A percentile compares a stretch with the other conserved stretches of the same genome.
These are phyloP conservation scores for Momotus momota DNA, from an alignment of 2,797 vertebrate species.

Conservation along the genomic window DNA sequence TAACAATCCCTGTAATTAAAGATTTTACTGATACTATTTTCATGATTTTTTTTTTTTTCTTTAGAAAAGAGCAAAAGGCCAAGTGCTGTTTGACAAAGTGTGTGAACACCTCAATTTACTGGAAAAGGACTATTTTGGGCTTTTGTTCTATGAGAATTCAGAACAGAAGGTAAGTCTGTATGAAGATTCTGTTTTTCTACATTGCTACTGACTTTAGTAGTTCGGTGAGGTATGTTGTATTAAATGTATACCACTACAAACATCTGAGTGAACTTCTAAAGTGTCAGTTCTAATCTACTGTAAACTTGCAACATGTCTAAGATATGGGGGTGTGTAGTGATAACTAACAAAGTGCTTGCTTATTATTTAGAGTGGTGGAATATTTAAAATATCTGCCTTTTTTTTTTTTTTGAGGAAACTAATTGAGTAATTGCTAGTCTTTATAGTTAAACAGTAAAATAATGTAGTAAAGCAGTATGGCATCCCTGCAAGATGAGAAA, in stretches of 20 bases:
- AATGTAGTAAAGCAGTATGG: not conserved
- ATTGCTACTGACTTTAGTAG: not conserved
- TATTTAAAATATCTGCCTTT: not conserved
- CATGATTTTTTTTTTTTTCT: not conserved
- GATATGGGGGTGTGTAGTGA: not conserved
- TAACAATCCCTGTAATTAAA: not conserved
- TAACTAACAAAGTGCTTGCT: not conserved
- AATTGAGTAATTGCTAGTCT: not conserved
- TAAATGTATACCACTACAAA: not conserved
- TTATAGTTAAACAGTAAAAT: not conserved
- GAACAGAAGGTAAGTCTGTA: conserved; percentile 85
- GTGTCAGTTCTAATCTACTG: not conserved
- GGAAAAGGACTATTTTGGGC: conserved; percentile 97
- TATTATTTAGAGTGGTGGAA: not conserved
- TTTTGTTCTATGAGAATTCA: conserved; percentile 86
- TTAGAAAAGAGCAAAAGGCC: conserved; percentile 94
- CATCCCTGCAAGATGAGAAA: not conserved
- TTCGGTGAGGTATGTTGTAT: not conserved
- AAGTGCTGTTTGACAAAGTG: conserved; percentile 90
- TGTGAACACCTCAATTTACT: conserved; percentile 94
- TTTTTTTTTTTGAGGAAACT: not conserved
- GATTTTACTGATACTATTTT: not conserved
- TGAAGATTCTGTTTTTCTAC: not conserved
- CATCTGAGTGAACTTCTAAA: not conserved
- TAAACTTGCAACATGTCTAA: not conserved